These are phyloP conservation scores for Parotocinclus haroldoi DNA, from an alignment of 2,797 vertebrate species.

Conservation along the genomic window DNA sequence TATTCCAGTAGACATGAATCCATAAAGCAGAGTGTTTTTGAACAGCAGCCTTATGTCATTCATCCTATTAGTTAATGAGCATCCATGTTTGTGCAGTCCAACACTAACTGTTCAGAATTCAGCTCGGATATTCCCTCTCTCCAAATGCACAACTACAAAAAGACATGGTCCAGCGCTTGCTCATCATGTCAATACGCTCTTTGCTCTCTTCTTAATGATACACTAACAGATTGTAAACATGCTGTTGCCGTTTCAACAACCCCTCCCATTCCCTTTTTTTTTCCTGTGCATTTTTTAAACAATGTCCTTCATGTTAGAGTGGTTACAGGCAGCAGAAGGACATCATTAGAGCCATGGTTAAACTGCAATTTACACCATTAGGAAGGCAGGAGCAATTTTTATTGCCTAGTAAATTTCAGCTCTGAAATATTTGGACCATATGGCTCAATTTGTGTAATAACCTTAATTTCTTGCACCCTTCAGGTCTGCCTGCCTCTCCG, in stretches of 20 bases:
- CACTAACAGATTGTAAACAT: slow-evolving; percentile 93
- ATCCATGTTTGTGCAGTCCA: slow-evolving; percentile 26
- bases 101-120: slow-evolving; percentile 40
- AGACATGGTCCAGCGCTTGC: slow-evolving; percentile 44
- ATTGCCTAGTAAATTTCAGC: slow-evolving; percentile 99
- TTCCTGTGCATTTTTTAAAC: slow-evolving; percentile 94
- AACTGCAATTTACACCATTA: slow-evolving; percentile 99
- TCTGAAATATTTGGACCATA: slow-evolving; percentile 99
- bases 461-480: slow-evolving; percentile 99
- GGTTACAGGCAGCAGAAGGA: slow-evolving; percentile 99
- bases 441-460: slow-evolving; percentile 99
- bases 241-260: slow-evolving; percentile 78
- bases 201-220: slow-evolving; percentile 88
- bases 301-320: slow-evolving; percentile 99
- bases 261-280: slow-evolving; percentile 71
- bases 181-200: slow-evolving; percentile 80
- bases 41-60: slow-evolving; percentile 33
- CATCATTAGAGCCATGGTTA: slow-evolving; percentile 99
- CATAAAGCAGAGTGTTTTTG: slow-evolving; percentile 18
- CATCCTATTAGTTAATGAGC: slow-evolving; percentile 46
- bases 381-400: slow-evolving; percentile 99
- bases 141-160: slow-evolving; percentile 26
- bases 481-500: slow-evolving; percentile 88
- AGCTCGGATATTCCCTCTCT: slow-evolving; percentile 29
- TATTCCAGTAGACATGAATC: slow-evolving; percentile 8